phyloP scores from a whole-genome alignment of 2,797 vertebrate genomes.

The Brachyrhaphis roseni region DNA sequence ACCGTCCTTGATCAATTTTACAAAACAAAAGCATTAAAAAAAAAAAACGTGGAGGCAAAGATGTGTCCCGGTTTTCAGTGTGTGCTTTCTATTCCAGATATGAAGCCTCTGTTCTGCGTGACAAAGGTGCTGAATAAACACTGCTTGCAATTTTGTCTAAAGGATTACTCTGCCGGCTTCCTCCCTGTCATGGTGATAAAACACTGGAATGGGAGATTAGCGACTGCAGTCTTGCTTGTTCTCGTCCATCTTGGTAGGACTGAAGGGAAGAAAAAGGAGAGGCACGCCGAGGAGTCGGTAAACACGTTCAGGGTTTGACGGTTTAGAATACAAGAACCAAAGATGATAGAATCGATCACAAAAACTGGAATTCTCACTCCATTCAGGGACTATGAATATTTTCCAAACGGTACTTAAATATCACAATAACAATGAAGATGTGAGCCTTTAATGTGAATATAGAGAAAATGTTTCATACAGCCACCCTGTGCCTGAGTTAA shows the following conservation, averaged over 20 bases:
- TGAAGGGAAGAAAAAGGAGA: conserved; percentile 32
- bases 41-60: conserved; percentile 25
- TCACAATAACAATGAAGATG: conserved; percentile 19
- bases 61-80: conserved; percentile 44
- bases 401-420: conserved; percentile 16
- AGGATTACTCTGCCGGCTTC: conserved; percentile 65
- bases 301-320: conserved; percentile 25
- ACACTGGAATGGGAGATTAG: conserved; percentile 75
- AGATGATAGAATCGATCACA: conserved; percentile 19
- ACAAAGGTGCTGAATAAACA: conserved; percentile 71
- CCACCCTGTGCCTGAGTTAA: not conserved
- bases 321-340: conserved; percentile 19
- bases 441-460: not conserved
- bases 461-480: not conserved
- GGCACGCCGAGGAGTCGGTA: conserved; percentile 33
- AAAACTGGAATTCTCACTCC: not conserved
- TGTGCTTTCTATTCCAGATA: conserved; percentile 35
- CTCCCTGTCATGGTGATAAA: conserved; percentile 72
- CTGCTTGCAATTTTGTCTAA: conserved; percentile 70
- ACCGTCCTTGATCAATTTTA: conserved; percentile 17
- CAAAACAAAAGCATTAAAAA: conserved; percentile 16
- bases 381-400: conserved; percentile 12
- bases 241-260: conserved; percentile 51
- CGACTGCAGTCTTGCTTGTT: conserved; percentile 52
- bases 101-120: conserved; percentile 39